phyloP scores from a whole-genome alignment of 2,113 vertebrate genomes.

The Saccopteryx bilineata region DNA sequence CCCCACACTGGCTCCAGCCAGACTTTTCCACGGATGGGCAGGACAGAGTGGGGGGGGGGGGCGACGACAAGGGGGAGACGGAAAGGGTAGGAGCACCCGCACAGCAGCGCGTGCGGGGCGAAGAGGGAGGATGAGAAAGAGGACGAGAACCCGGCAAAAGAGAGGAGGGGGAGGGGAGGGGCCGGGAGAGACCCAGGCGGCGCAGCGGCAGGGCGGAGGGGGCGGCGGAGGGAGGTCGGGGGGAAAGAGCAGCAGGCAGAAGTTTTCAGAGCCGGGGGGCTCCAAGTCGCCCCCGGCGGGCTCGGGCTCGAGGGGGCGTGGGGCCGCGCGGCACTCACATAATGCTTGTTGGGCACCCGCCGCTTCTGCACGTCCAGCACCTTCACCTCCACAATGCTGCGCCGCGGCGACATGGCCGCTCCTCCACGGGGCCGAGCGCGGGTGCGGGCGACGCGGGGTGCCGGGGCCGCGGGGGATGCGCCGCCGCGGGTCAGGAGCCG shows the following conservation, averaged over 20 bases:
- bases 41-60: not conserved
- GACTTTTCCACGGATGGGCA: not conserved
- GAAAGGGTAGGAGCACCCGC: not conserved
- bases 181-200: not conserved
- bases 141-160: not conserved
- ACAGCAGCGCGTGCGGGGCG: not conserved
- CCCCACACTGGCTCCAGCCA: not conserved
- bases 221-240: not conserved
- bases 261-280: conserved; percentile 43
- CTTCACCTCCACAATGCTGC: conserved; percentile 90
- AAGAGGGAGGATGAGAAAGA: not conserved
- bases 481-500: not conserved
- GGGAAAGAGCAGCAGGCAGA: not conserved
- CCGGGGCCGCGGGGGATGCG: not conserved
- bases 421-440: conserved; percentile 44
- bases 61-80: too few species aligned
- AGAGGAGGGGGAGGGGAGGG: conserved; percentile 16
- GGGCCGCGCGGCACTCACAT: conserved; percentile 87
- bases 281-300: not conserved
- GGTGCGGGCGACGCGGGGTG: not conserved
- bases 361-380: conserved; percentile 92
- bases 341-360: conserved; percentile 91
- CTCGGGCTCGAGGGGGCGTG: conserved; percentile 36
- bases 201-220: not conserved
- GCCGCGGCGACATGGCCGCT: conserved; percentile 87